Base-by-base conservation (phyloP, 2,113 vertebrate species). In the Zootoca vivipara region DNA sequence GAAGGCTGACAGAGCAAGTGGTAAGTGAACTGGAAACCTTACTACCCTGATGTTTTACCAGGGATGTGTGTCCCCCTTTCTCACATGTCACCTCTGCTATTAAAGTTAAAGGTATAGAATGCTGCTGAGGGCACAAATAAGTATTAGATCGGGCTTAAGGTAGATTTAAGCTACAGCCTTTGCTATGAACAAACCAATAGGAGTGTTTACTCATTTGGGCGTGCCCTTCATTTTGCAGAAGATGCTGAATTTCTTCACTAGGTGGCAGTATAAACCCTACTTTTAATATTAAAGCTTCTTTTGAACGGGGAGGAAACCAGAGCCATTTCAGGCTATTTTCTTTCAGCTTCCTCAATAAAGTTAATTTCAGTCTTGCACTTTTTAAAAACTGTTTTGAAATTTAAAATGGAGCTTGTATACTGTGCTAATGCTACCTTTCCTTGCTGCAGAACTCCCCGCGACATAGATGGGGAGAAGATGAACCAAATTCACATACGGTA, bases 1-100 rank as follows among this genome's bases (percentile, higher is more conserved):
- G 99, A 89, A 99, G 99, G 95, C 96, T 98, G 82, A 92, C 98
- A 73, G 98, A 99, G 91, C 98, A 98, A 89, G 97, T 96, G 88
- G 99, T 99, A 96, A 97, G 98, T 97, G 15, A 65, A 78, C 56
- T 65, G 8, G 20, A 65, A 16, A 15, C 4, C 28, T 64, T 22
- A 75, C 30, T 78, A 6, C 0, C 24, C 28, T 77, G 30, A 33
- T 24, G 62, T 30, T 81, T 62, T 30, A 26, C 2, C 67, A 30
- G 8, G 9, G 5, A 3, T 67, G 15, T 13, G 24, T n/a, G 64
- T 38, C 62, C 67, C 12, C 35, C 42, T 78, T 78, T 86, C 56
- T 24, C n/a, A 79, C 16, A 26, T 74, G 24, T 3, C 35, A 58
- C 38, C 30, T 12, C 30, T 28, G 15, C 30, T n/a, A n/a, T n/a